Evolutionary conservation across 2,888 invertebrate species (phyloP).

Genomic region (Aporophyla nigra): DNA sequence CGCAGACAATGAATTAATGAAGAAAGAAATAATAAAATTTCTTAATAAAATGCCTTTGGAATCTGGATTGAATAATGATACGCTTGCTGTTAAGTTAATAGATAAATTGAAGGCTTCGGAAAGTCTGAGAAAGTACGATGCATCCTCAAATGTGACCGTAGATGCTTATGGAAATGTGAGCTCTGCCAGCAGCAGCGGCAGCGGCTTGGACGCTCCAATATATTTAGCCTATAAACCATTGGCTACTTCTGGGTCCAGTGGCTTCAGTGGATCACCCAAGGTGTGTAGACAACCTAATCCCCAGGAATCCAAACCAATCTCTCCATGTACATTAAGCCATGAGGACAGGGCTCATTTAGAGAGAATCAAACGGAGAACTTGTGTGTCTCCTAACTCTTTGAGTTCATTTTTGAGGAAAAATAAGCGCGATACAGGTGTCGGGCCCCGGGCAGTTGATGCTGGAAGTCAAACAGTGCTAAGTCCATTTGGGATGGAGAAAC

Average conservation of each 20-base stretch:
- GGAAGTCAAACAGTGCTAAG: conserved; percentile 71
- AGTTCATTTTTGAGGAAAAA: conserved; percentile 17
- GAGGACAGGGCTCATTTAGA: conserved; percentile 74
- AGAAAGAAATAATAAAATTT: conserved; percentile 73
- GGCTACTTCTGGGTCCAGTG: conserved; percentile 5
- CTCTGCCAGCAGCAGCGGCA: background rate
- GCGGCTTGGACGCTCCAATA: background rate
- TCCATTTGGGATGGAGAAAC: background rate
- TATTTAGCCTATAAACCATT: conserved; percentile 18
- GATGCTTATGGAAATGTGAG: conserved; percentile 32
- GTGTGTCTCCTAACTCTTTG: conserved; percentile 48
- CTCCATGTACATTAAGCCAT: conserved; percentile 68
- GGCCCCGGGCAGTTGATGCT: conserved; percentile 64
- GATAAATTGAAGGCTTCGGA: conserved; percentile 69
- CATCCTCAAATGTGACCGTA: conserved; percentile 34
- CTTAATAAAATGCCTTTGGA: conserved; percentile 72
- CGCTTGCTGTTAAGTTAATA: conserved; percentile 66
- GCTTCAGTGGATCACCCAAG: background rate
- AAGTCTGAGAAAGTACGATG: conserved; percentile 65
- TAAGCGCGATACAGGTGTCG: conserved; percentile 61
- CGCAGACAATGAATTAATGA: conserved; percentile 60
- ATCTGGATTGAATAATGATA: conserved; percentile 52
- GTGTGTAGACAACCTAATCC: conserved; percentile 12
- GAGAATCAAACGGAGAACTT: conserved; percentile 70
- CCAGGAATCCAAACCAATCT: conserved; percentile 41